Conservation (phyloP, 2,888 invertebrate species). For the Campaea margaritaria region DNA sequence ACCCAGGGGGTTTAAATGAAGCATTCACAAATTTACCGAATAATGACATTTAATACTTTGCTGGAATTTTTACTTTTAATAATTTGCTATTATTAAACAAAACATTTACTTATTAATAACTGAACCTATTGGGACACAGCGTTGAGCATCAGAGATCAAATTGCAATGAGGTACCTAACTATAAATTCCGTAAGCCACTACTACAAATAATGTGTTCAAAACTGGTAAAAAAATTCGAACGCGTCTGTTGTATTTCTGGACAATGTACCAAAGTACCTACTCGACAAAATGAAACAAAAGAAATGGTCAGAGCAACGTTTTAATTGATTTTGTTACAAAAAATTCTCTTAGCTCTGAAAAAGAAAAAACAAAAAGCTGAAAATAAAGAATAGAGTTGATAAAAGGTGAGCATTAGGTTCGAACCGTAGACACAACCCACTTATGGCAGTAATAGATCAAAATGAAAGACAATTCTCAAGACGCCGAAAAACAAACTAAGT, state of each 20-base stretch:
- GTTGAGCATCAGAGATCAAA: no score
- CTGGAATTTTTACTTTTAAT: no score
- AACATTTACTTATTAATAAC: no score
- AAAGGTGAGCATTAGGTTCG: neutral
- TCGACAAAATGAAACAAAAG: conserved; percentile 13
- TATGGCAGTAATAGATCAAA: neutral
- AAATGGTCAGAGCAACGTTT: conserved; percentile 9
- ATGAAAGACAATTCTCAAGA: no score
- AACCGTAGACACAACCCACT: neutral
- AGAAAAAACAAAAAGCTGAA: neutral
- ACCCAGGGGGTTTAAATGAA: no score
- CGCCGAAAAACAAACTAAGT: no score
- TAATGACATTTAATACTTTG: no score
- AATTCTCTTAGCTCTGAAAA: conserved; percentile 1
- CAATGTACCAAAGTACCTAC: neutral
- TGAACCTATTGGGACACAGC: no score
- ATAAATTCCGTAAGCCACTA: neutral
- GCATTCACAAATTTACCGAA: no score
- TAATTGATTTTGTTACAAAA: conserved; percentile 25
- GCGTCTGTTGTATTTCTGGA: conserved; percentile 7
- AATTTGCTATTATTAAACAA: no score
- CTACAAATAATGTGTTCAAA: neutral
- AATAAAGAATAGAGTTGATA: conserved; percentile 4
- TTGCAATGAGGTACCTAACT: no score
- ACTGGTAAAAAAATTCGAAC: neutral